phyloP scores from a whole-genome alignment of 2,797 vertebrate species.

The Podargus strigoides region DNA sequence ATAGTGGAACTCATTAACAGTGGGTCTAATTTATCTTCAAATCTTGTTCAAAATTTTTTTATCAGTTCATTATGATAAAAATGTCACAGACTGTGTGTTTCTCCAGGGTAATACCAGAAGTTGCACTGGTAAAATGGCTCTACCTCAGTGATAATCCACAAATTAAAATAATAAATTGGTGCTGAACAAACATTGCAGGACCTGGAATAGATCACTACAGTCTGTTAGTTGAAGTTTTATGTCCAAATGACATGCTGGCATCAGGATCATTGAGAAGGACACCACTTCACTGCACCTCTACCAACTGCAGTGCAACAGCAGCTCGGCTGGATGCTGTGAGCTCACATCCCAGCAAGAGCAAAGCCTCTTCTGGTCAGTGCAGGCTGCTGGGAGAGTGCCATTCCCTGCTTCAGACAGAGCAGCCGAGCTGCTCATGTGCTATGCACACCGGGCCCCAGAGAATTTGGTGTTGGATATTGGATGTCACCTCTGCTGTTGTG shows the following conservation, averaged over 20 bases:
- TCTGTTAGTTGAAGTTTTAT: not conserved
- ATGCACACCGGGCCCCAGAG: fast-evolving
- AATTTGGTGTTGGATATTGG: not conserved
- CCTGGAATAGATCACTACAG: not conserved
- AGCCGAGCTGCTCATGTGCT: fast-evolving
- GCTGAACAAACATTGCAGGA: not conserved
- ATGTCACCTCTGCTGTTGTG: fast-evolving
- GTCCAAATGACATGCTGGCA: not conserved
- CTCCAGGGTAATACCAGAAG: not conserved
- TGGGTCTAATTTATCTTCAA: not conserved
- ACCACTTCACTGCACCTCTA: not conserved
- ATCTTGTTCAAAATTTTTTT: not conserved
- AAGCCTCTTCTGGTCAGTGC: no score
- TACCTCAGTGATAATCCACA: not conserved
- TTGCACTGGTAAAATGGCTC: not conserved
- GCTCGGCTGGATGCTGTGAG: fast-evolving
- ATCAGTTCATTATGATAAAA: not conserved
- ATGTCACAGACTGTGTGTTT: not conserved
- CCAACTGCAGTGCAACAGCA: not conserved
- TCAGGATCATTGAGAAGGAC: not conserved
- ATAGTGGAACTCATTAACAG: not conserved
- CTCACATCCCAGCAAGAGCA: not conserved
- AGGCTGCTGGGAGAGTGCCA: not conserved
- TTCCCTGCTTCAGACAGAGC: not conserved
- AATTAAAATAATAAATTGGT: not conserved